Conservation (phyloP, 2,113 vertebrate genomes). For the Pelusios castaneus region DNA sequence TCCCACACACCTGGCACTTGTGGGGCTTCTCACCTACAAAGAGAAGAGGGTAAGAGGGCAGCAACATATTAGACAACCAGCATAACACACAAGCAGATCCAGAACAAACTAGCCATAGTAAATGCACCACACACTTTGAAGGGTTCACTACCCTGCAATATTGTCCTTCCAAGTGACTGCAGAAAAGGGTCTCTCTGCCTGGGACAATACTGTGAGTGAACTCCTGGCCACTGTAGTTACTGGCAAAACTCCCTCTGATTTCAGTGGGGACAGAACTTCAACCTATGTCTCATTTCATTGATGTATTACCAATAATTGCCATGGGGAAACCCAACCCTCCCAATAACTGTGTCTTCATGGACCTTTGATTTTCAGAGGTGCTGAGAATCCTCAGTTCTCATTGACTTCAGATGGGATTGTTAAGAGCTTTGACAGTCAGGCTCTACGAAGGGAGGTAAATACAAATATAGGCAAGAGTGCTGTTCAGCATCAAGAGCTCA, state of each 20-base stretch:
- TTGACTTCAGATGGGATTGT: constrained; percentile 36
- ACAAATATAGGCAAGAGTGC: not conserved
- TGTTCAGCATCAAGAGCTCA: not conserved
- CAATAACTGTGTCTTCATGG: not conserved
- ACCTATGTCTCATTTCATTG: not conserved
- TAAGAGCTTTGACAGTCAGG: constrained; percentile 3
- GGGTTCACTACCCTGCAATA: not conserved
- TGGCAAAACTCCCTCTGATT: not conserved
- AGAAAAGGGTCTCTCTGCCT: not conserved
- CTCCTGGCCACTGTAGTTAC: not conserved
- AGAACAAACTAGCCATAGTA: not conserved
- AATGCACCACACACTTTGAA: not conserved
- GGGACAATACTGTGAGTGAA: not conserved
- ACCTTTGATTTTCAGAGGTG: constrained; percentile 6
- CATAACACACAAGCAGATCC: not conserved
- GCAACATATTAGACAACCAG: constrained; percentile 22
- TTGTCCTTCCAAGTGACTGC: not conserved
- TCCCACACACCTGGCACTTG: constrained; percentile 99
- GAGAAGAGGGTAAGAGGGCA: not conserved
- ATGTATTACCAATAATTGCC: constrained; percentile 5
- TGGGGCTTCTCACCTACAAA: constrained; percentile 96
- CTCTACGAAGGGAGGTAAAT: constrained; percentile 14
- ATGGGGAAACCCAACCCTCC: constrained; percentile 12
- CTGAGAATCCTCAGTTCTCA: constrained; percentile 49
- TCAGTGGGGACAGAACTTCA: not conserved